Conservation (phyloP, 1,140 invertebrate genomes). For the Phymorhynchus buccinoides region DNA sequence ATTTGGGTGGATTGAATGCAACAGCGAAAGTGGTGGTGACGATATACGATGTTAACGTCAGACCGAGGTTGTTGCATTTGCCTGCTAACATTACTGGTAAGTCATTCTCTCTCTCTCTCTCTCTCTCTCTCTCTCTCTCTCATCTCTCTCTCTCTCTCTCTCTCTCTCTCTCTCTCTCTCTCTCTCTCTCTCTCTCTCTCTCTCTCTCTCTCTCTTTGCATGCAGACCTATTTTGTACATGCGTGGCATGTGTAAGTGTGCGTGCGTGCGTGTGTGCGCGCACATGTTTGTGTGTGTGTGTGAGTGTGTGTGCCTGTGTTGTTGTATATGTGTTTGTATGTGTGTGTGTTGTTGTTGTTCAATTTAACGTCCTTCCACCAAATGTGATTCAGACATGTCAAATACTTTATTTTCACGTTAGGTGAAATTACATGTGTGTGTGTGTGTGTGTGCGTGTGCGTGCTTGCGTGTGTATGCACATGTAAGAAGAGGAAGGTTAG, state of each 20-base stretch:
- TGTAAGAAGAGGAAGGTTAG: too few relatives aligned
- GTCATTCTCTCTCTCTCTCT: neutral
- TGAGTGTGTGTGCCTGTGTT: neutral
- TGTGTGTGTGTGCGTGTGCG: too few relatives aligned
- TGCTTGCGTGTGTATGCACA: too few relatives aligned
- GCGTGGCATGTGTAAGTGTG: too few relatives aligned
- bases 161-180: neutral
- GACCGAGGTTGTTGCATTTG: neutral
- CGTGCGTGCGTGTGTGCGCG: neutral
- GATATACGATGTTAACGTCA: neutral
- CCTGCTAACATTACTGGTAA: neutral
- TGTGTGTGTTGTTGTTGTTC: too few relatives aligned
- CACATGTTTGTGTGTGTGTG: constrained; percentile 2
- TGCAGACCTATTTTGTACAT: too few relatives aligned
- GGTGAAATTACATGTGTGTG: too few relatives aligned
- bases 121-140: neutral
- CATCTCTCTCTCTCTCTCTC: neutral
- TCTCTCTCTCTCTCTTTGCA: neutral
- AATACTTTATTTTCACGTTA: too few relatives aligned
- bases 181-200: neutral
- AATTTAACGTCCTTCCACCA: too few relatives aligned
- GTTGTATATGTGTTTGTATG: too few relatives aligned
- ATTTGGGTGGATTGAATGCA: neutral
- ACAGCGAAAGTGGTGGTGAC: neutral
- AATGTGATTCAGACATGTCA: too few relatives aligned